Evolutionary conservation across 2,888 invertebrate species (phyloP), one percentile per base, ranked within the genome.

Genomic region (Dasysyrphus tricinctus): DNA sequence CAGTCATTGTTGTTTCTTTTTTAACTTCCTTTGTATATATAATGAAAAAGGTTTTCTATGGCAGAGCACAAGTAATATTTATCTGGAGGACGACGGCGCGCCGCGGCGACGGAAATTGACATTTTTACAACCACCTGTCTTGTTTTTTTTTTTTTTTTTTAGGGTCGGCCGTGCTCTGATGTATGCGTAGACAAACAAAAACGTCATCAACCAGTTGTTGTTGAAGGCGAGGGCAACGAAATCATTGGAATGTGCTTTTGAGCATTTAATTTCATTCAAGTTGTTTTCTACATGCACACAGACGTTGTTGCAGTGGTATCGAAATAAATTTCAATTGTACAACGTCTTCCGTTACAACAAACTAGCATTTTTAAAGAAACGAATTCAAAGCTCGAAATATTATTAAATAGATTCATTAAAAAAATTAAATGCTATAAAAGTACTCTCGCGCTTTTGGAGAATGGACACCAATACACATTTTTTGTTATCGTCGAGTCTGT

Each of bases 231-330:
- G 29, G 54, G 29, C 14, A 54, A 54, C 14, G 32, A 8, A 54
- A 54, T 54, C 32, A 32, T n/a, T 54, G 54, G 54, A 54, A 29
- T 54, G 14, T 7, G 14, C 29, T 54, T 54, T 54, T 8, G 1
- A 54, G 32, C 32, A 32, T 54, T 54, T 54, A 32, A n/a, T 54
- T 54, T 29, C 29, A 54, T 54, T 29, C 32, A 54, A 54, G 7
- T 54, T 32, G 7, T 14, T 14, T 8, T 29, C 8, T n/a, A 7
- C 14, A 32, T 54, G 54, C 12, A 12, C 0, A 32, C 16, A 54
- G 54, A 54, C 32, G 9, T 54, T 54, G 54, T 2, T n/a, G 19
- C 9, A 5, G 19, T 11, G 49, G 19, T 49, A 14, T 14, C 32
- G 54, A 12, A 54, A 29, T 54, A 6, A 14, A 29, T 54, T 54